Evolutionary conservation across 53 echinoderm and acorn worm genomes (phyloP).

Genomic region (Holothuria leucospilota): DNA sequence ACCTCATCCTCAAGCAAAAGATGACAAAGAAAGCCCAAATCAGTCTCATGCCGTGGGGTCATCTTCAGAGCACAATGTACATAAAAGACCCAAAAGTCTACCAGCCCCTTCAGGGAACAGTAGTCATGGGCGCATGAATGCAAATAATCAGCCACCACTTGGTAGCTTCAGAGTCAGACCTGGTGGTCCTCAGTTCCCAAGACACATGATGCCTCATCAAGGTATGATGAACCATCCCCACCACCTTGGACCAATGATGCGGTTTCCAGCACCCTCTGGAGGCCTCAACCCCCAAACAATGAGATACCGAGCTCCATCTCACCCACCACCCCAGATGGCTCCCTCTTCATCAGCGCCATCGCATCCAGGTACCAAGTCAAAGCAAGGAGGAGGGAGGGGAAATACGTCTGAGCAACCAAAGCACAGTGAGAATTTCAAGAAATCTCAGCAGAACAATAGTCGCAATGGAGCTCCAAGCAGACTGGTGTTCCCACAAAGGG

Average conservation of each 20-base stretch:
- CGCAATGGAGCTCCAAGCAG: slow-evolving; percentile 36
- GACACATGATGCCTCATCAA: slow-evolving; percentile 28
- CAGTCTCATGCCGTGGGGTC: not conserved
- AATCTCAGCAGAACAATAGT: slow-evolving; percentile 1
- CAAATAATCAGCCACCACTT: slow-evolving; percentile 27
- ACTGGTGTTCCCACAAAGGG: slow-evolving; percentile 42
- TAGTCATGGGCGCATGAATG: not conserved
- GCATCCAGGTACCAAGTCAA: not conserved
- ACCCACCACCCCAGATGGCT: slow-evolving; percentile 3
- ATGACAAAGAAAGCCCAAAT: too few relatives aligned
- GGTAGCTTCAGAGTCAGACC: slow-evolving; percentile 44
- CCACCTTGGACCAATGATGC: slow-evolving; percentile 41
- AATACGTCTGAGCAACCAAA: not conserved
- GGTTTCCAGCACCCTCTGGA: slow-evolving; percentile 5
- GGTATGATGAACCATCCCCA: slow-evolving; percentile 39
- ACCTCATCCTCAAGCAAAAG: too few relatives aligned
- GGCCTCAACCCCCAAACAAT: slow-evolving; percentile 33
- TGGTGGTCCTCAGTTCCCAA: slow-evolving; percentile 8
- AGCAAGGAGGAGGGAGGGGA: not conserved
- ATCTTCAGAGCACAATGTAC: slow-evolving; percentile 8
- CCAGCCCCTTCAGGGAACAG: not conserved
- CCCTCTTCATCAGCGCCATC: slow-evolving; percentile 3
- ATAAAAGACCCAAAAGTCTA: slow-evolving; percentile 37
- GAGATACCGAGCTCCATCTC: slow-evolving; percentile 17
- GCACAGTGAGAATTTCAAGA: slow-evolving; percentile 7